phyloP scores from a whole-genome alignment of 1,140 invertebrate genomes.

The Drosophila athabasca region DNA sequence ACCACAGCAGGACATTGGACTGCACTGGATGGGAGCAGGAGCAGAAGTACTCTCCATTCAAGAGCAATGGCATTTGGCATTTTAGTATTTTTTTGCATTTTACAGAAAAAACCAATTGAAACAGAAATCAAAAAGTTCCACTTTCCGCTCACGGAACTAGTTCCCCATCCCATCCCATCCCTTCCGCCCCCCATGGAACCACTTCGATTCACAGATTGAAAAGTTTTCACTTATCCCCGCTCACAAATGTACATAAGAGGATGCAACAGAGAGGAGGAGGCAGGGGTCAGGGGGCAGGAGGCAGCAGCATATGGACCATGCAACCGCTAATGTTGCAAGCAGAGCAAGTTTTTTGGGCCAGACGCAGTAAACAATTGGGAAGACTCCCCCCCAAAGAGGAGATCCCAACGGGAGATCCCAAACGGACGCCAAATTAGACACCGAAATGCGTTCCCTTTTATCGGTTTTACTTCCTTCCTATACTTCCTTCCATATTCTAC shows the following conservation, averaged over 20 bases:
- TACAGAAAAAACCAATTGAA: conserved; percentile 9
- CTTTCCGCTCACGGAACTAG: conserved; percentile 3
- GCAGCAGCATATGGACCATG: conserved; percentile 27
- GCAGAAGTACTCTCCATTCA: conserved; percentile 46
- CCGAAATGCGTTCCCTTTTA: neutral
- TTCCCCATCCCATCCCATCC: too few relatives aligned
- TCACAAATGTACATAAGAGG: neutral
- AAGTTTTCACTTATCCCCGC: conserved; percentile 16
- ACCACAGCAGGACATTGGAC: conserved; percentile 23
- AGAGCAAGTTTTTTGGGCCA: conserved; percentile 18
- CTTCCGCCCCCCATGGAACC: neutral
- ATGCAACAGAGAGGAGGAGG: neutral
- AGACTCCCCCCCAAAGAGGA: neutral
- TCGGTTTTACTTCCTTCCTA: too few relatives aligned
- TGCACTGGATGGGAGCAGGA: neutral
- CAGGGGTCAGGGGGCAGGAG: neutral
- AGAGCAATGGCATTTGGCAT: conserved; percentile 62
- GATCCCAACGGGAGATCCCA: too few relatives aligned
- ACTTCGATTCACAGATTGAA: conserved; percentile 18
- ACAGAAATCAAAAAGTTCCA: conserved; percentile 31
- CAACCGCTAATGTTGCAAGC: conserved; percentile 60
- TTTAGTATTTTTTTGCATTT: conserved; percentile 38
- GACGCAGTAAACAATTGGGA: neutral
- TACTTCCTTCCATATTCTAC: too few relatives aligned
- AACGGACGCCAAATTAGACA: too few relatives aligned